Evolutionary conservation across 2,888 invertebrate genomes (phyloP).

Genomic region (Pseudococcus jackbeardsleyi): DNA sequence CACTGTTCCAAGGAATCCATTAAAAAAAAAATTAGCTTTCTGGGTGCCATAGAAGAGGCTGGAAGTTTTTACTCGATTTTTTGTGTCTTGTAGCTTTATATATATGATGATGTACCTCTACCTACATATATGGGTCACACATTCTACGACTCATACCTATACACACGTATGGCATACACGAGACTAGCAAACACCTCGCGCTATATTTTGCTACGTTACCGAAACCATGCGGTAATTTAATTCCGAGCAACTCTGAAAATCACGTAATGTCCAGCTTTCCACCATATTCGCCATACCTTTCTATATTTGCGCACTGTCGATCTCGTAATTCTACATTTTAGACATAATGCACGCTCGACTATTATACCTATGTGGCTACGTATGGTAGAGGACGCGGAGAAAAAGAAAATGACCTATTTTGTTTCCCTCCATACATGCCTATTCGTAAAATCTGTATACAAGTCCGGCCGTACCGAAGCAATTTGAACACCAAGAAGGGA

Average conservation of each 20-base stretch:
- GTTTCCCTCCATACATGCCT: neutral
- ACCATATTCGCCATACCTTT: neutral
- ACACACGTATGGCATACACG: neutral
- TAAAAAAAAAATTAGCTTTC: too few species aligned
- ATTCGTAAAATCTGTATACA: neutral
- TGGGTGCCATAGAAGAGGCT: too few species aligned
- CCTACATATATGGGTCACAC: neutral
- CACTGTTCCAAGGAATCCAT: too few species aligned
- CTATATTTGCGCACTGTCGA: slow-evolving; percentile 17
- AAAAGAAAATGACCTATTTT: slow-evolving; percentile 20
- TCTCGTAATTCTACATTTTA: slow-evolving; percentile 7
- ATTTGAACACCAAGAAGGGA: neutral
- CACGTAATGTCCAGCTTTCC: slow-evolving; percentile 34
- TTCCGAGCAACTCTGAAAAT: slow-evolving; percentile 8
- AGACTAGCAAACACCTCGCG: neutral
- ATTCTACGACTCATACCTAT: neutral
- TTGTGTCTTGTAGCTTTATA: too few species aligned
- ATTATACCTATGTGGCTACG: neutral
- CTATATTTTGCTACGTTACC: neutral
- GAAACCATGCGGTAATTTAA: slow-evolving; percentile 20
- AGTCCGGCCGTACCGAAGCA: neutral
- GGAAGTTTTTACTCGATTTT: too few species aligned
- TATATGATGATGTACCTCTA: too few species aligned
- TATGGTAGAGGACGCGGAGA: neutral
- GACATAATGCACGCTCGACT: slow-evolving; percentile 32